Evolutionary conservation across 1,140 invertebrate genomes (phyloP).

Genomic region (Halictus rubicundus): DNA sequence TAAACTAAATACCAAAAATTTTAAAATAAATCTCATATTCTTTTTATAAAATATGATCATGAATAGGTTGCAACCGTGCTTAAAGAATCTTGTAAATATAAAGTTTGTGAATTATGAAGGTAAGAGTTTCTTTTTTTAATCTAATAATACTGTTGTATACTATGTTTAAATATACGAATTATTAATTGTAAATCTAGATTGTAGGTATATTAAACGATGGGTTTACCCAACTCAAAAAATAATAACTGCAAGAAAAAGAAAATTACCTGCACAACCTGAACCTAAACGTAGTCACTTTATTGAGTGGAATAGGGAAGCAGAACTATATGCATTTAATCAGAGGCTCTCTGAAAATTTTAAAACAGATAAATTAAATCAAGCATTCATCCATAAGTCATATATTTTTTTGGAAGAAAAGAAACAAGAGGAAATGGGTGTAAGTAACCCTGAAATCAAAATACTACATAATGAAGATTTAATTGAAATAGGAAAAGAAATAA

Average conservation of each 20-base stretch:
- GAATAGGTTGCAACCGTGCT: constrained; percentile 47
- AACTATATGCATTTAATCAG: constrained; percentile 93
- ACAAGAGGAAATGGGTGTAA: constrained; percentile 86
- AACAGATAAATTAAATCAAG: constrained; percentile 84
- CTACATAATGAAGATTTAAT: constrained; percentile 86
- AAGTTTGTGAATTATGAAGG: constrained; percentile 41
- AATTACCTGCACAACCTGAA: constrained; percentile 68
- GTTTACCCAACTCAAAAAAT: constrained; percentile 80
- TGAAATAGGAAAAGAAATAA: constrained; percentile 84
- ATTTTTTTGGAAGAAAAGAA: constrained; percentile 86
- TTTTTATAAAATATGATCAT: constrained; percentile 36
- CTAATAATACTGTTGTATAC: neutral
- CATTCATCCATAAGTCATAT: constrained; percentile 91
- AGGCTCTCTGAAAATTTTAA: constrained; percentile 93
- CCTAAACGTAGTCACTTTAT: constrained; percentile 83
- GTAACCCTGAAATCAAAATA: constrained; percentile 82
- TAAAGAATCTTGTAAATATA: constrained; percentile 20
- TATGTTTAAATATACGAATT: neutral
- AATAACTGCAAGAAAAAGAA: constrained; percentile 77
- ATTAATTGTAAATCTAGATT: constrained; percentile 50
- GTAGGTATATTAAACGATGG: constrained; percentile 79
- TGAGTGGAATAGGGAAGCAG: constrained; percentile 94
- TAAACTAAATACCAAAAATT: neutral
- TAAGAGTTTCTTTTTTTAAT: constrained; percentile 20
- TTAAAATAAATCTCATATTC: neutral